Evolutionary conservation across 2,888 invertebrate species (phyloP).

Genomic region (Epinotia bilunana): DNA sequence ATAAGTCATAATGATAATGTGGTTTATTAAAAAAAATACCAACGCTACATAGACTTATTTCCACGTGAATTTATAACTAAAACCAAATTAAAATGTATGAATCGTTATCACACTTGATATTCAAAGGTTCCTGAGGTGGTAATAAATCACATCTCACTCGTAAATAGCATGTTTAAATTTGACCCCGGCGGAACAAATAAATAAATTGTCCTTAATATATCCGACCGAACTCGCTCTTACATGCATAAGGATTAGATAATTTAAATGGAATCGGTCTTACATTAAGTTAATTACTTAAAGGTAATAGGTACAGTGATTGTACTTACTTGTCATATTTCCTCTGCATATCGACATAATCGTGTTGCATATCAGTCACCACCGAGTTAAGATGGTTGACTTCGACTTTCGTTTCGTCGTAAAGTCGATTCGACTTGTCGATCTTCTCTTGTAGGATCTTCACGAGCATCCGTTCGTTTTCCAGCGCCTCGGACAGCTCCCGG

Average conservation of each 20-base stretch:
- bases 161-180: no score
- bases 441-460: conserved; percentile 79
- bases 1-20: no score
- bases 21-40: no score
- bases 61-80: no score
- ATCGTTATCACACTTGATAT: no score
- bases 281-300: neutral
- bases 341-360: conserved; percentile 73
- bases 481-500: conserved; percentile 73
- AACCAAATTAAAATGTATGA: no score
- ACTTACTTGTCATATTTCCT: conserved; percentile 77
- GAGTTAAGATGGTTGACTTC: conserved; percentile 76
- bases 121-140: no score
- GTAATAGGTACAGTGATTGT: neutral
- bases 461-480: conserved; percentile 83
- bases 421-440: conserved; percentile 76
- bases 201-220: neutral
- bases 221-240: neutral
- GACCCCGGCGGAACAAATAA: neutral
- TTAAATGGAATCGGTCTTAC: neutral
- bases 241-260: neutral
- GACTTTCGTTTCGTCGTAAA: conserved; percentile 80
- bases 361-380: conserved; percentile 74
- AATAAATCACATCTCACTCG: no score
- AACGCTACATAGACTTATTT: no score